Conservation (phyloP, 35 echinoderm and acorn worm species). For the Heliocidaris erythrogramma region DNA sequence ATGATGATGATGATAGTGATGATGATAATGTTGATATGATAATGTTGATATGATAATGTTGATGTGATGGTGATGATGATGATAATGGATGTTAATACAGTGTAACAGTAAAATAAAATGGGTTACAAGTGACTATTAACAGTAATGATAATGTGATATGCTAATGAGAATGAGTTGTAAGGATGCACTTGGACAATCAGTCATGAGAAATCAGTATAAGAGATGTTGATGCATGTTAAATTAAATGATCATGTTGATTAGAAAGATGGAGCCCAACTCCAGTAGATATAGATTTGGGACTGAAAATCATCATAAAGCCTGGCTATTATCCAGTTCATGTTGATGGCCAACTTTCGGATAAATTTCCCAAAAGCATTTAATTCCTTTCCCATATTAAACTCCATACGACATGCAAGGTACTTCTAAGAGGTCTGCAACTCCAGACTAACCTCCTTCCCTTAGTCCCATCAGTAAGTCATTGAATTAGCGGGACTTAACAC, state of each 20-base stretch:
- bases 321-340: too few relatives aligned
- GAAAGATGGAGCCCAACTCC: not conserved
- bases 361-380: too few relatives aligned
- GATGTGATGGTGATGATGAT: not conserved
- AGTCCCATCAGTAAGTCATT: slow-evolving; percentile 14
- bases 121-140: not conserved
- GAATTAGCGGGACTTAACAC: slow-evolving; percentile 38
- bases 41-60: not conserved
- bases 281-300: not conserved
- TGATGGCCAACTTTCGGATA: too few relatives aligned
- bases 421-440: not conserved
- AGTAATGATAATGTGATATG: not conserved
- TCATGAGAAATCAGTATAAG: not conserved
- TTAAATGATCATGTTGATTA: not conserved
- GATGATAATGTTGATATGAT: not conserved
- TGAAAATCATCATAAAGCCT: too few relatives aligned
- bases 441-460: not conserved
- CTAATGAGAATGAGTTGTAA: not conserved
- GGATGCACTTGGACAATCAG: too few relatives aligned
- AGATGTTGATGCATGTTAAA: not conserved
- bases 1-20: slow-evolving; percentile 2
- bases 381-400: too few relatives aligned
- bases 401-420: too few relatives aligned
- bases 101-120: not conserved
- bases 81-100: not conserved